Conservation (phyloP, 2,113 vertebrate species). For the Danionella cerebrum region DNA sequence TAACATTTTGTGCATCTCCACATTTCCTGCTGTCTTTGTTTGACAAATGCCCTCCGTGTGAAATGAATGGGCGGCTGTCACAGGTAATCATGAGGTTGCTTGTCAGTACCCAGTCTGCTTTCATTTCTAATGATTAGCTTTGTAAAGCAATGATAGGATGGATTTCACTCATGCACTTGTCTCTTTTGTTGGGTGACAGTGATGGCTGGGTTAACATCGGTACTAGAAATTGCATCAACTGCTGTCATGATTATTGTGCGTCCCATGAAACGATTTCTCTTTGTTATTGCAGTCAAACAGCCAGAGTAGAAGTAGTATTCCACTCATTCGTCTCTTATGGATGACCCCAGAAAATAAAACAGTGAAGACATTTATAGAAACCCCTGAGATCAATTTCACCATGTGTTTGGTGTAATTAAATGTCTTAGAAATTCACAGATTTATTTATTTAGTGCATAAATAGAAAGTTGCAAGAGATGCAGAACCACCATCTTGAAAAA, state of each 20-base stretch:
- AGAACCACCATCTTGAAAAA: no score
- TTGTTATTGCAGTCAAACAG: background rate
- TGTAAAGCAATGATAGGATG: conserved; percentile 53
- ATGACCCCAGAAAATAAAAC: background rate
- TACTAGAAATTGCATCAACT: background rate
- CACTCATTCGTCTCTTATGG: background rate
- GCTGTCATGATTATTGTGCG: conserved; percentile 15
- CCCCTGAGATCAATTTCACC: no score
- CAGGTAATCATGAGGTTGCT: conserved; percentile 66
- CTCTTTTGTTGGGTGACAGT: conserved; percentile 29
- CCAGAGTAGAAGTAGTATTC: background rate
- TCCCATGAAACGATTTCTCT: conserved; percentile 12
- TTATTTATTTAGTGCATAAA: no score
- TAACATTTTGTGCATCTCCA: conserved; percentile 44
- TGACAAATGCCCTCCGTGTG: conserved; percentile 58
- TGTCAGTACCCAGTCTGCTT: conserved; percentile 55
- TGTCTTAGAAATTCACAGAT: no score
- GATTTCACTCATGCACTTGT: conserved; percentile 12
- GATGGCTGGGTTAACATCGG: conserved; percentile 15
- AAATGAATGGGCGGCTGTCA: conserved; percentile 64
- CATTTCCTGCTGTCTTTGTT: conserved; percentile 44
- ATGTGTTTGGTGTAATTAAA: no score
- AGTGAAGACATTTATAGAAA: no score
- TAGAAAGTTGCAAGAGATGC: no score
- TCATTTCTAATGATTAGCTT: conserved; percentile 65